Conservation (phyloP, 2,797 vertebrate genomes). For the Epinephelus coioides region DNA sequence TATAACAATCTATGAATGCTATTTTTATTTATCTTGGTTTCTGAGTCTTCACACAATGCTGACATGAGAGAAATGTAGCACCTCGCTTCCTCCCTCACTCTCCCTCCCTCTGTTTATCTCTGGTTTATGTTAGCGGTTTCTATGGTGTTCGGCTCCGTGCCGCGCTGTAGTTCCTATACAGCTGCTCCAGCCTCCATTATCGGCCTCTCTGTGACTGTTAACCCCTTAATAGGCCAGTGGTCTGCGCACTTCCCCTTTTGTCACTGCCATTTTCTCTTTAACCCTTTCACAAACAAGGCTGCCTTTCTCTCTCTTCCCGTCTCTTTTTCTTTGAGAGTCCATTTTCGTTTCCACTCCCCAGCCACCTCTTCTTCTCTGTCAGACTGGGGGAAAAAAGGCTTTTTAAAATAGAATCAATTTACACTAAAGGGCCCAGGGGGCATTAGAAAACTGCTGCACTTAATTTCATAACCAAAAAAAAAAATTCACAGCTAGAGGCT, state of each 20-base stretch:
- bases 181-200: constrained; percentile 72
- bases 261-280: constrained; percentile 68
- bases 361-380: constrained; percentile 50
- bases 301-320: constrained; percentile 15
- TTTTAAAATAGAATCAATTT: constrained; percentile 82
- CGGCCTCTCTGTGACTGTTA: constrained; percentile 68
- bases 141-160: constrained; percentile 49
- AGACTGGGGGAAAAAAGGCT: constrained; percentile 45
- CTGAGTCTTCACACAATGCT: constrained; percentile 18
- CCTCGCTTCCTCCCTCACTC: constrained; percentile 28
- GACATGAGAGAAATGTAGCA: constrained; percentile 28
- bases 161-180: constrained; percentile 56
- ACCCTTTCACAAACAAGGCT: constrained; percentile 62
- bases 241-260: constrained; percentile 56
- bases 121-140: constrained; percentile 56
- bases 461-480: constrained; percentile 75
- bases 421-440: constrained; percentile 76
- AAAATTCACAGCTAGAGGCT: constrained; percentile 58
- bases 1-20: neutral
- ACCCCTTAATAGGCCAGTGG: constrained; percentile 60
- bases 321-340: constrained; percentile 65
- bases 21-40: constrained; percentile 23
- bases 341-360: constrained; percentile 62
- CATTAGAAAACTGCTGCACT: constrained; percentile 76
- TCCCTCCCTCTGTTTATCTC: constrained; percentile 29